These are phyloP conservation scores for Numida meleagris DNA, from an alignment of 2,113 vertebrate genomes.

Conservation along the genomic window DNA sequence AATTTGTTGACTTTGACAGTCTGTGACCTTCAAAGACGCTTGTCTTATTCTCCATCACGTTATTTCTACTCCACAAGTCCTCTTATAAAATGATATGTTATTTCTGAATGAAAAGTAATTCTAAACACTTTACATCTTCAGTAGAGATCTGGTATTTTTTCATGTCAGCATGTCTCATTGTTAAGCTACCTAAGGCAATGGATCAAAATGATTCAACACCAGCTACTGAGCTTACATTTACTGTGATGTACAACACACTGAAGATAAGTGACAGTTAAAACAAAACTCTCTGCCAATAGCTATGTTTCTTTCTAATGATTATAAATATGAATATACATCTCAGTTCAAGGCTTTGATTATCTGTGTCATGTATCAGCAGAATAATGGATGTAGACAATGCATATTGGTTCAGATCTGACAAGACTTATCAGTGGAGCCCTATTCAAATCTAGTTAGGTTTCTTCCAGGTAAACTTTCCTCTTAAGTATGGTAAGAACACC, in stretches of 20 bases:
- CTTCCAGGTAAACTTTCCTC: neutral
- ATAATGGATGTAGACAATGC: neutral
- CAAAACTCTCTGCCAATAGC: neutral
- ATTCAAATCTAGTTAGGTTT: neutral
- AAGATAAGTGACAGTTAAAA: neutral
- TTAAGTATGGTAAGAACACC: neutral
- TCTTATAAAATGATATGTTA: slow-evolving; percentile 2
- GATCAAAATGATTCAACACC: slow-evolving; percentile 44
- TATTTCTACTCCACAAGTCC: slow-evolving; percentile 27
- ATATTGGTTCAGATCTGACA: neutral
- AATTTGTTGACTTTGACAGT: slow-evolving; percentile 32
- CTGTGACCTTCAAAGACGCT: slow-evolving; percentile 21
- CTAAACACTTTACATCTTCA: slow-evolving; percentile 33
- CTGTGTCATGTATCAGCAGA: neutral
- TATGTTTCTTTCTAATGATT: slow-evolving; percentile 10
- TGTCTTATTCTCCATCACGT: slow-evolving; percentile 39
- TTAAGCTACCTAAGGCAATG: neutral
- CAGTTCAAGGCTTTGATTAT: neutral
- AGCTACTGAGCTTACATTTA: slow-evolving; percentile 3
- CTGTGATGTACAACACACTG: neutral
- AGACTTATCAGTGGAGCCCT: neutral
- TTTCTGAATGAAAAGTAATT: slow-evolving; percentile 51
- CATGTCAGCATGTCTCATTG: slow-evolving; percentile 8
- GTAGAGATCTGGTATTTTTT: slow-evolving; percentile 40
- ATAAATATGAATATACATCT: neutral